Base-by-base conservation (phyloP, 2,113 vertebrate genomes). In the Tachycineta bicolor region DNA sequence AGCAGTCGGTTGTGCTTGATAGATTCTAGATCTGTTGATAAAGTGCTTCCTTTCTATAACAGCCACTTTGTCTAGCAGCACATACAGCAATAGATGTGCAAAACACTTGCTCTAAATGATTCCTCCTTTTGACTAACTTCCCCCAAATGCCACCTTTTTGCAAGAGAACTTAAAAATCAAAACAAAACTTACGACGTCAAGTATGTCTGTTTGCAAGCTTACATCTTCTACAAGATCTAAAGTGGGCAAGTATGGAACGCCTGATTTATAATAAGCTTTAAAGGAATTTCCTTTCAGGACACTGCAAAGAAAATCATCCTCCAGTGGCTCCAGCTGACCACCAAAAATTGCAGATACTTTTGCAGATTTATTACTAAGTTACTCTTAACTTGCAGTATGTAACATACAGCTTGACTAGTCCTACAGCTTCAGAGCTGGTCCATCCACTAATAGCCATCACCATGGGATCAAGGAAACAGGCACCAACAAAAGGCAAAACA, bases 401-500 rank as follows among this genome's bases (percentile, higher is more conserved):
- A 81, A 41, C 25, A 59, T 2, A 44, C 25, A 85, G 59, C 29
- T 74, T 77, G 47, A 37, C 34, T 63, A 28, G 10, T n/a, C 8
- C 43, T 77, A 33, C 37, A 85, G 11, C 60, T 94, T 83, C 82
- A 53, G 52, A 86, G 76, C 25, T 74, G 12, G 39, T 44, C 90
- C 73, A 80, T 83, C 47, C 59, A 55, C 52, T 56, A 78, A 89
- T 3, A 89, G 49, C 14, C 56, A 89, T 90, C 77, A 78, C 83
- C 73, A 94, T 60, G 82, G 83, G 90, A 97, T 78, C 88, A 93
- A 62, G 25, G 74, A 84, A 92, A 85, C 67, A 70, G 83, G 71
- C 37, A 87, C 29, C n/a, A 88, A 34, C 16, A 25, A 83, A 28
- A 91, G 12, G 24, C 16, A 87, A 89, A 93, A 50, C 55, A 83